These are phyloP conservation scores for Linnaemya vulpina DNA, from an alignment of 2,888 invertebrate genomes.

Conservation along the genomic window DNA sequence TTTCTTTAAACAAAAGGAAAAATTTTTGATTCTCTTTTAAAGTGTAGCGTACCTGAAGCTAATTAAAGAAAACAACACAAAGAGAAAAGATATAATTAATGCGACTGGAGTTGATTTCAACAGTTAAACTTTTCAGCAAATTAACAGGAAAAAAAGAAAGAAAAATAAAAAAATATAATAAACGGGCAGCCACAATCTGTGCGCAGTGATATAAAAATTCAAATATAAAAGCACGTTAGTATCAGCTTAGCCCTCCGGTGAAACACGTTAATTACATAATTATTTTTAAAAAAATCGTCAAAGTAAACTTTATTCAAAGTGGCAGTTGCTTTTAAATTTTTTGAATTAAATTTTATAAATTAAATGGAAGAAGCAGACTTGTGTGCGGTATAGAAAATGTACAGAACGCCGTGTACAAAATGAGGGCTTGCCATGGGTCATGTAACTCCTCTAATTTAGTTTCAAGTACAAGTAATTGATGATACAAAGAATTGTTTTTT, in stretches of 20 bases:
- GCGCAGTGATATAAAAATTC: conserved; percentile 4
- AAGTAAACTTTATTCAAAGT: background rate
- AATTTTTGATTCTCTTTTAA: background rate
- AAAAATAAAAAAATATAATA: too few species aligned
- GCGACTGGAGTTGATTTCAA: conserved; percentile 33
- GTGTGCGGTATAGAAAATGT: too few species aligned
- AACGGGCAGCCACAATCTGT: conserved; percentile 7
- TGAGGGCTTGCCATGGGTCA: too few species aligned
- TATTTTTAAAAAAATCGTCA: background rate
- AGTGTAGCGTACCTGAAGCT: conserved; percentile 27
- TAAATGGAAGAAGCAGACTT: too few species aligned
- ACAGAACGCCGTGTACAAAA: too few species aligned
- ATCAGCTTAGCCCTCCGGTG: background rate
- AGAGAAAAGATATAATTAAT: conserved; percentile 30
- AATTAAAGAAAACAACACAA: background rate
- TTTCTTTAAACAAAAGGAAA: conserved; percentile 4
- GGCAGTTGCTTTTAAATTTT: background rate
- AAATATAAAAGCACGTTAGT: conserved; percentile 7
- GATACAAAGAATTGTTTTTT: too few species aligned
- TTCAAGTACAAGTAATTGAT: too few species aligned
- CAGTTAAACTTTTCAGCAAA: conserved; percentile 32
- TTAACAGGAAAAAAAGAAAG: background rate
- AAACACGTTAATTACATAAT: conserved; percentile 24
- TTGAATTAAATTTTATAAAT: background rate
- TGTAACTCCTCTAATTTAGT: too few species aligned